phyloP scores from a whole-genome alignment of 2,888 invertebrate species.

The Hirtodrosophila alboralis region DNA sequence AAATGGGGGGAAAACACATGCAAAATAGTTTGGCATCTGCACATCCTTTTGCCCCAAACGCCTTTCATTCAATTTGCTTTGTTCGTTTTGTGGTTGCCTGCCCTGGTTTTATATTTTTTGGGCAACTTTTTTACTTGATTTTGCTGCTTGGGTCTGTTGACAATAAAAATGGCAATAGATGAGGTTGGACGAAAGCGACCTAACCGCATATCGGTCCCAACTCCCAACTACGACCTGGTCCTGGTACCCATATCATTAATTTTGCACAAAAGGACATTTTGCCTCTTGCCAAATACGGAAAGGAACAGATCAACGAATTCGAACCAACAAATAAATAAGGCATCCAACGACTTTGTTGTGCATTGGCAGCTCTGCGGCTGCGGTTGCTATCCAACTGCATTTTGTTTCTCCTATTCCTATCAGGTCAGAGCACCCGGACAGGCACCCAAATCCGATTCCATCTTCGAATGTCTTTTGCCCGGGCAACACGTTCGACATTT shows the following conservation, averaged over 20 bases:
- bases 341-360: constrained; percentile 63
- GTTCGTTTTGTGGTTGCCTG: constrained; percentile 64
- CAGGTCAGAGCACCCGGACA: neutral
- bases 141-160: constrained; percentile 50
- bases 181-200: constrained; percentile 44
- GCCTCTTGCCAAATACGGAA: constrained; percentile 66
- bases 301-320: constrained; percentile 45
- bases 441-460: neutral
- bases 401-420: constrained; percentile 20
- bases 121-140: constrained; percentile 61
- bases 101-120: constrained; percentile 42
- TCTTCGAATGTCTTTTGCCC: constrained; percentile 18
- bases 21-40: constrained; percentile 63
- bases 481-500: constrained; percentile 68
- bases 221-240: constrained; percentile 11
- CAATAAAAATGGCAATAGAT: constrained; percentile 75
- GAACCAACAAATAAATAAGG: constrained; percentile 71
- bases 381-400: constrained; percentile 28
- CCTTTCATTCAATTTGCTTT: constrained; percentile 70
- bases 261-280: constrained; percentile 66
- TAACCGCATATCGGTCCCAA: constrained; percentile 44
- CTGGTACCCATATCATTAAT: constrained; percentile 75
- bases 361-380: constrained; percentile 60
- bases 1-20: constrained; percentile 49
- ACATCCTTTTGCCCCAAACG: constrained; percentile 17